phyloP scores from a whole-genome alignment of 2,888 invertebrate genomes.

The Aleiodes testaceus region DNA sequence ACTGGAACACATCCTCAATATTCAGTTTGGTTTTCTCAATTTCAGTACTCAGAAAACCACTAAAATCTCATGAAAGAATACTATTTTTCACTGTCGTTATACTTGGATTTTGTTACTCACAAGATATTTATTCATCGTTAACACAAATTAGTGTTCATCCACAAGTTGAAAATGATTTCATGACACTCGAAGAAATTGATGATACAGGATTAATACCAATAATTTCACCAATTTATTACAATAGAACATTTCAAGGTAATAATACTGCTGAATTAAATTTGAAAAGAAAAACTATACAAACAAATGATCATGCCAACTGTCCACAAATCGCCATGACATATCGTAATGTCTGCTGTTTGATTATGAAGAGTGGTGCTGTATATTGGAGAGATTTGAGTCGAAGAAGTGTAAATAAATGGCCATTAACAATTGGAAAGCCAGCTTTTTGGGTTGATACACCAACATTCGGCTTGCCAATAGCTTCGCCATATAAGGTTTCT shows the following conservation, averaged over 20 bases:
- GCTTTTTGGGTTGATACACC: constrained; percentile 46
- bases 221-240: constrained; percentile 23
- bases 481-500: constrained; percentile 25
- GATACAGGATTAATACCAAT: constrained; percentile 44
- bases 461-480: constrained; percentile 36
- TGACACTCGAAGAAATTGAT: constrained; percentile 47
- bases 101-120: constrained; percentile 45
- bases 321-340: constrained; percentile 43
- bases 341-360: constrained; percentile 17
- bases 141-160: constrained; percentile 39
- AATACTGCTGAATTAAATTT: constrained; percentile 27
- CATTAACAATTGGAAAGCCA: constrained; percentile 31
- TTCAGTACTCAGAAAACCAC: constrained; percentile 28
- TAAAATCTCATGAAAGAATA: constrained; percentile 40
- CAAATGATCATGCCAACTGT: constrained; percentile 37
- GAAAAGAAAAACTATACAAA: constrained; percentile 28
- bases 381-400: neutral
- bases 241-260: constrained; percentile 38
- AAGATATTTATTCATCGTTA: constrained; percentile 46
- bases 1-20: constrained; percentile 44
- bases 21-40: constrained; percentile 43
- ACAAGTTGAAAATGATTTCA: constrained; percentile 30
- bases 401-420: neutral
- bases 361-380: neutral
- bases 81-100: constrained; percentile 41